Conservation (phyloP, 2,888 invertebrate genomes). For the Gari tellinella region DNA sequence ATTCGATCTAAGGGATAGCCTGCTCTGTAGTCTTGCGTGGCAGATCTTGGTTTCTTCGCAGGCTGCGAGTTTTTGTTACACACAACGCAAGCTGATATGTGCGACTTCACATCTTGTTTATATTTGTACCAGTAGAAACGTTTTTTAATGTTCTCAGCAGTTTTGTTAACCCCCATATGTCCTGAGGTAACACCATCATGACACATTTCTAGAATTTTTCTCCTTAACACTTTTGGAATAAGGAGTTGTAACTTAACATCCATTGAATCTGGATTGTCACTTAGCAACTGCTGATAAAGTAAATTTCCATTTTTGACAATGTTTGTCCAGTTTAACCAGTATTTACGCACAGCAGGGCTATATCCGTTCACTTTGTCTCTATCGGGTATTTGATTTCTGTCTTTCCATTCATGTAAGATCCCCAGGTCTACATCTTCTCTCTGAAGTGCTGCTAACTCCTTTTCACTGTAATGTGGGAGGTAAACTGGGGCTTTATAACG, state of each 20-base stretch:
- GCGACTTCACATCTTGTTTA: conserved; percentile 1
- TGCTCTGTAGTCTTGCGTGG: conserved; percentile 7
- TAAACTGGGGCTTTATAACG: background rate
- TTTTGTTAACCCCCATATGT: conserved; percentile 13
- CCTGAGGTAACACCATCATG: conserved; percentile 8
- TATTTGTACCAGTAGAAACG: conserved; percentile 17
- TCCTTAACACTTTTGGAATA: conserved; percentile 9
- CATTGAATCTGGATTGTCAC: too few relatives aligned
- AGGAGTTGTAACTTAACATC: background rate
- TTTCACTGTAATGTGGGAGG: background rate
- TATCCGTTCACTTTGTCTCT: background rate
- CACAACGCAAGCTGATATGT: conserved; percentile 4
- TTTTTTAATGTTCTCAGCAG: conserved; percentile 1
- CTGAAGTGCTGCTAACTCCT: background rate
- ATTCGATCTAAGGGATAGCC: conserved; percentile 8
- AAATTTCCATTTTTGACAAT: background rate
- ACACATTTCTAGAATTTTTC: background rate
- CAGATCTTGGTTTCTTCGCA: conserved; percentile 20
- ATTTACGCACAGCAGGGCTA: conserved; percentile 10
- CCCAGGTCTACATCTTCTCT: conserved; percentile 10
- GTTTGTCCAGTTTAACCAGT: conserved; percentile 17
- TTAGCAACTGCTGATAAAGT: conserved; percentile 1
- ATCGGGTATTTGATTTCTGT: background rate
- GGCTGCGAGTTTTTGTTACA: conserved; percentile 17
- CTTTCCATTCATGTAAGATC: conserved; percentile 11